phyloP scores from a whole-genome alignment of 2,888 invertebrate genomes.

The Mamestra brassicae region DNA sequence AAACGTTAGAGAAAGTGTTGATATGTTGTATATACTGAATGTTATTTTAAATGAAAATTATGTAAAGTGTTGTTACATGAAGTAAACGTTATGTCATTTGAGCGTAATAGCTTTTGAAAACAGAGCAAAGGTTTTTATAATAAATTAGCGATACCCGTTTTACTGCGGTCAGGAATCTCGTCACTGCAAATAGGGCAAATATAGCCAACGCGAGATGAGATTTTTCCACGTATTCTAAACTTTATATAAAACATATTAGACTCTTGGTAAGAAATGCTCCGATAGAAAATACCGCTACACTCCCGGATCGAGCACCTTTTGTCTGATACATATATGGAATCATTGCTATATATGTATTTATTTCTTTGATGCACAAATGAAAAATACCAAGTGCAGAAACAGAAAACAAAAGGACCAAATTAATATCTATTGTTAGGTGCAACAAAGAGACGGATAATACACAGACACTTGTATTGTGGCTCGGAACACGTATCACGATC shows the following conservation, averaged over 20 bases:
- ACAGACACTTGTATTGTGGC: slow-evolving; percentile 23
- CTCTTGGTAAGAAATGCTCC: slow-evolving; percentile 17
- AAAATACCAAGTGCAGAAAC: slow-evolving; percentile 36
- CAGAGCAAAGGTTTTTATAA: no score
- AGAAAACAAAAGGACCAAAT: slow-evolving; percentile 34
- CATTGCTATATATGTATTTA: slow-evolving; percentile 10
- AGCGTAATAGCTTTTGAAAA: no score
- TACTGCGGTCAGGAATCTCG: neutral
- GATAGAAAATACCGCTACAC: slow-evolving; percentile 3
- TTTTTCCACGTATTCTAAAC: slow-evolving; percentile 10
- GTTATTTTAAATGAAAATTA: no score
- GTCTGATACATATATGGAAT: slow-evolving; percentile 12
- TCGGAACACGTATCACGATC: slow-evolving; percentile 41
- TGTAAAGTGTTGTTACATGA: no score
- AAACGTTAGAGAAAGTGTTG: no score
- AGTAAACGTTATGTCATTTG: no score
- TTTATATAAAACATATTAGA: slow-evolving; percentile 26
- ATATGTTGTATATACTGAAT: no score
- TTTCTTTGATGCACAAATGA: slow-evolving; percentile 35
- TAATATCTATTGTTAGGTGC: slow-evolving; percentile 40
- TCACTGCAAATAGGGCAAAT: neutral
- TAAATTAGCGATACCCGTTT: no score
- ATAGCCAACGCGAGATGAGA: neutral
- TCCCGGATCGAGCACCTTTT: slow-evolving; percentile 9
- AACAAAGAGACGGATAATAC: slow-evolving; percentile 37